Evolutionary conservation across 1,140 invertebrate genomes (phyloP).

Genomic region (Myzus persicae): DNA sequence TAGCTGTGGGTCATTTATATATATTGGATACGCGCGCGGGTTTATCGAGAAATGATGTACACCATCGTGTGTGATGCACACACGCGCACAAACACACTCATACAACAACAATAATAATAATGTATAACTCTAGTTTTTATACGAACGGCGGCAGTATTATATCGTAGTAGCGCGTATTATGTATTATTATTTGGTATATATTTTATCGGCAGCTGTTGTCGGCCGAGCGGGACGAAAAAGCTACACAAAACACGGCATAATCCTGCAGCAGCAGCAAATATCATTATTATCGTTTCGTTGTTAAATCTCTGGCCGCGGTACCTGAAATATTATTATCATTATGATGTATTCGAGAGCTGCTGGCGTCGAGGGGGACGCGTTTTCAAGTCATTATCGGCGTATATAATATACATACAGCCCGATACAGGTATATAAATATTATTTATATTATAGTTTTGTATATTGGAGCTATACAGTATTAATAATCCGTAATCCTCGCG

Average conservation of each 20-base stretch:
- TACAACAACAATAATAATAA: not conserved
- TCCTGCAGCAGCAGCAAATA: conserved; percentile 32
- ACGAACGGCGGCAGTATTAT: not conserved
- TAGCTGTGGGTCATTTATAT: conserved; percentile 36
- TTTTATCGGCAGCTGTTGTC: conserved; percentile 17
- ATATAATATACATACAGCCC: not conserved
- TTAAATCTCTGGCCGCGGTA: conserved; percentile 39
- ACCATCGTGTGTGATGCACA: not conserved
- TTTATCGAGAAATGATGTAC: conserved; percentile 55
- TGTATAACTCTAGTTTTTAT: conserved; percentile 47
- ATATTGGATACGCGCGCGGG: not conserved
- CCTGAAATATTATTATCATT: conserved; percentile 41
- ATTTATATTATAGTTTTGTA: not conserved
- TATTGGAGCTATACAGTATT: not conserved
- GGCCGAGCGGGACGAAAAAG: not conserved
- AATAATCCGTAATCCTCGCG: conserved; percentile 18
- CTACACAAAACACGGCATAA: not conserved
- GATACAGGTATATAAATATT: no score
- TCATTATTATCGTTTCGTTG: conserved; percentile 30
- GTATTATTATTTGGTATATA: not conserved
- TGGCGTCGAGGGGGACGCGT: not conserved
- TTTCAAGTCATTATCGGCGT: conserved; percentile 27
- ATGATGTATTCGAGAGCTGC: not conserved
- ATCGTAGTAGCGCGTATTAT: not conserved
- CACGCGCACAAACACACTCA: not conserved